phyloP scores from a whole-genome alignment of 2,797 vertebrate genomes.

The Pseudochirops cupreus region DNA sequence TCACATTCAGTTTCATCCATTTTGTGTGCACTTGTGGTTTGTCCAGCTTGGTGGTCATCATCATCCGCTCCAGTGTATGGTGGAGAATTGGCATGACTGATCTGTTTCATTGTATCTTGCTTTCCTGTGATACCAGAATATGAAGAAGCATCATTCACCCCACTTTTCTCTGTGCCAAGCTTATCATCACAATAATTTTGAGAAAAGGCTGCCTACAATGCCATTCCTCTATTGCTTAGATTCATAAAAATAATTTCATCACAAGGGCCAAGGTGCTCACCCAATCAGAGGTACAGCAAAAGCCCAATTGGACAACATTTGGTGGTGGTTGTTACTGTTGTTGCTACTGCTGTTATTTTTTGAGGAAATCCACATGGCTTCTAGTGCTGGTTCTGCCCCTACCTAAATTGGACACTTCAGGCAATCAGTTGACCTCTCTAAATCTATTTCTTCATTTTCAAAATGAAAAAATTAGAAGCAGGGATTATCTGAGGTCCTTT shows the following conservation, averaged over 20 bases:
- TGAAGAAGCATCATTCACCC: not conserved
- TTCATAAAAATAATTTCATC: not conserved
- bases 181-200: not conserved
- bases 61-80: not conserved
- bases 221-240: not conserved
- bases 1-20: not conserved
- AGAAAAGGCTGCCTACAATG: not conserved
- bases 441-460: too few relatives aligned
- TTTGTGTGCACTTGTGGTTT: not conserved
- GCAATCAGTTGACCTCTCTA: too few relatives aligned
- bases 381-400: too few relatives aligned
- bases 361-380: too few relatives aligned
- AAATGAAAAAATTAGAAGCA: too few relatives aligned
- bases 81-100: not conserved
- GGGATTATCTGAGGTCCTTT: too few relatives aligned
- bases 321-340: too few relatives aligned
- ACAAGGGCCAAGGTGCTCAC: not conserved
- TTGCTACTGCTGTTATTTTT: too few relatives aligned
- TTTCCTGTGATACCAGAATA: not conserved
- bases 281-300: too few relatives aligned
- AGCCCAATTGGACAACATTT: too few relatives aligned
- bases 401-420: too few relatives aligned
- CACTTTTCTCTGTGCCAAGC: not conserved
- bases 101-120: not conserved
- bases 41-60: not conserved